phyloP scores from a whole-genome alignment of 2,113 vertebrate species.

The Zosterops hypoxanthus region DNA sequence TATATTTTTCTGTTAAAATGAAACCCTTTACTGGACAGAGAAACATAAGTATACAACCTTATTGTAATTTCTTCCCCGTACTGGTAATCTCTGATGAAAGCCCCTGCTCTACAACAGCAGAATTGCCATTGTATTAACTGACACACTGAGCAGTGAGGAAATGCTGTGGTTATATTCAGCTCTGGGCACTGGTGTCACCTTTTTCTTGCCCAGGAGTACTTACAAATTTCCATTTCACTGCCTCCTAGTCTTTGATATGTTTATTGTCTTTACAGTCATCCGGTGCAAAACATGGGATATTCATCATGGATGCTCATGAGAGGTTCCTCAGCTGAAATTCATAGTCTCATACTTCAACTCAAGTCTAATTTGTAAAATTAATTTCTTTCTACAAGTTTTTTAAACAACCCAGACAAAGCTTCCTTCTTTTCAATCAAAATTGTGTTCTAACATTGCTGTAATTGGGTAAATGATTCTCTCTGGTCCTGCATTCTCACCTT shows the following conservation, averaged over 20 bases:
- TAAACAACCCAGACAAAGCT: neutral
- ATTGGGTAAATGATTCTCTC: neutral
- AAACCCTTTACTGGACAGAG: neutral
- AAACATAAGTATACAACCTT: neutral
- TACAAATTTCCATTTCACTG: neutral
- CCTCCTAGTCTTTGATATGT: neutral
- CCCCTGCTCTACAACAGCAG: neutral
- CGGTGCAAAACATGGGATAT: neutral
- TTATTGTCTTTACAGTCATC: neutral
- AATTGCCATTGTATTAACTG: neutral
- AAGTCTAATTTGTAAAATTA: neutral
- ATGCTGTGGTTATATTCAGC: neutral
- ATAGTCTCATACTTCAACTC: neutral
- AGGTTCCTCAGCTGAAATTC: neutral
- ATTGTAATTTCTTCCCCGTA: neutral
- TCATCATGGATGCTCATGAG: neutral
- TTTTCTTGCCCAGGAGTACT: neutral
- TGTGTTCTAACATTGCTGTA: neutral
- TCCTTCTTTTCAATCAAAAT: neutral
- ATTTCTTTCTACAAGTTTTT: neutral
- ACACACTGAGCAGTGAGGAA: neutral
- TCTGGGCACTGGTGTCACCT: neutral
- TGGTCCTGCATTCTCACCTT: neutral
- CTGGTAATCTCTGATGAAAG: neutral
- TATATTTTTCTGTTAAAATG: neutral